Base-by-base conservation (phyloP, 2,797 vertebrate species). In the Clamator glandarius region DNA sequence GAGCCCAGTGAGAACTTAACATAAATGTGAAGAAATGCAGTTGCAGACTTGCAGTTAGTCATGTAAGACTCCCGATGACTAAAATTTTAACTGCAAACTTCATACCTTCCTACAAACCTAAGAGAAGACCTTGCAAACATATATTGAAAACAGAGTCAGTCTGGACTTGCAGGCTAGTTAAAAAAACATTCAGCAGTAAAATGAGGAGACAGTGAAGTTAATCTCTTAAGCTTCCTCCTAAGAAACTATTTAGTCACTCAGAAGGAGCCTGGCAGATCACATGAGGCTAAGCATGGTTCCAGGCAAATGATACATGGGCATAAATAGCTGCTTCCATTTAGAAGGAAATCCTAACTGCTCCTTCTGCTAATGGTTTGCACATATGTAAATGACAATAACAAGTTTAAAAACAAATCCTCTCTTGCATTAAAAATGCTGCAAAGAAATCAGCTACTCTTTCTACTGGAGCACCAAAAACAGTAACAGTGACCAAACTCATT, bases 341-440 rank as follows among this genome's bases (percentile, higher is more conserved):
- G 68, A 29, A 62, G 51, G 66, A 90, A 95, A 85, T 29, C n/a
- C 41, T 46, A 83, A 84, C 39, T 17, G 13, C 8, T 35, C 52
- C 46, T 50, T 41, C 31, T 28, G 48, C 29, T 86, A 55, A 55
- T 33, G 23, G 21, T 72, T 87, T 75, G 51, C 76, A 68, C 46
- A 51, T 64, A 72, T 26, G 20, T 52, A 70, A 46, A 57, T 17
- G 46, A 29, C 72, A 74, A 20, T 78, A 91, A 80, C 7, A 82
- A 81, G 62, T 88, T 77, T 91, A 51, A 81, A 84, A 93, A 66
- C 11, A 88, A 92, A 66, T 62, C 28, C 28, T 78, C 48, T 58
- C 9, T 3, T 74, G 28, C 12, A 28, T 73, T 89, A 90, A 62
- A 96, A 92, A 64, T 33, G 42, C 29, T 73, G 21, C 67, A 51